Evolutionary conservation across 2,888 invertebrate genomes (phyloP), one percentile per base, ranked within the genome.

Genomic region (Creontiades dilutus): DNA sequence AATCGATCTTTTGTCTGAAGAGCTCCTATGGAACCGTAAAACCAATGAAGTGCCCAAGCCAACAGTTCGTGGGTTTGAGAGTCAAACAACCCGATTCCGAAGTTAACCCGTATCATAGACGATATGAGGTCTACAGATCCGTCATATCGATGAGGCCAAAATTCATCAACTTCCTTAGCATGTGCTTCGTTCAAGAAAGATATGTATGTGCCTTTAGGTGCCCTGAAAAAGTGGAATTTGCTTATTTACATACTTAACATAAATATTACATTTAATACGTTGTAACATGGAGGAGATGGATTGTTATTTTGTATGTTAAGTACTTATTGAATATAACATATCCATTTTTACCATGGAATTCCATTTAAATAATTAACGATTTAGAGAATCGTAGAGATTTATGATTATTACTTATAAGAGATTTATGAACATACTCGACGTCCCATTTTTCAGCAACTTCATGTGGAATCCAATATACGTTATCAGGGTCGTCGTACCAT

Each of bases 41-140:
- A 90, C 84, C 82, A 90, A n/a, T 84, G 76, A 14, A 90, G 19
- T 19, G 85, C 90, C 90, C 90, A 90, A 28, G 90, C 81, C 23
- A 90, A 14, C 9, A 90, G 90, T 37, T 90, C 85, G 19, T 55
- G 48, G 14, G n/a, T 52, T 19, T 81, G 61, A 0, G 80, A 78
- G 19, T 80, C 76, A 57, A 85, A 90, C 3, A 90, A 27, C 0
- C 90, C 90, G 3, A 90, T 28, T 3, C 90, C 87, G 81, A 87
- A 85, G 47, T 87, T 87, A 12, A 81, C n/a, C 11, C 46, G 37
- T 16, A 90, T 91, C n/a, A 90, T 80, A 11, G 81, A 55, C 37
- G 28, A 52, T 16, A 91, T 61, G 16, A 88, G 48, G 11, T 55
- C 47, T 0, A 46, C 46, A 9, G 90, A 91, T 9, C 84, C 90